Percentiles rank a stretch among this genome's conserved stretches.
phyloP scores from a whole-genome alignment of 2,113 vertebrate species.

The Myrmecophaga tridactyla region DNA sequence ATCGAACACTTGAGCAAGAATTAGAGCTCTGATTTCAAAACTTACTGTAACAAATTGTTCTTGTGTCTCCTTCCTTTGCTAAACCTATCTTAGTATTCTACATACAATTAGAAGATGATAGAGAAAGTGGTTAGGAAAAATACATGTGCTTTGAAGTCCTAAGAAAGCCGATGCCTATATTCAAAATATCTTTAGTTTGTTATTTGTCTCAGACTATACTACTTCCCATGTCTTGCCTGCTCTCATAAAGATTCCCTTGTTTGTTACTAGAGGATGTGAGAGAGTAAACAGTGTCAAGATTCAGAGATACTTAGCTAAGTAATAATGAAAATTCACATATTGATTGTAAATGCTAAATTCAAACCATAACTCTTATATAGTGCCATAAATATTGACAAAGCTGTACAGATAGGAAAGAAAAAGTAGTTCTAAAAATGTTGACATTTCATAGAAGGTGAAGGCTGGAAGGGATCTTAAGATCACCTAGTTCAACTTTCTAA shows the following conservation, averaged over 20 bases:
- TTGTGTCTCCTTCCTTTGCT: background rate
- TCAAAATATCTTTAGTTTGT: background rate
- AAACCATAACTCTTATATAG: slow-evolving; percentile 15
- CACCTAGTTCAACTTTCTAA: background rate
- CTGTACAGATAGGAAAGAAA: slow-evolving; percentile 47
- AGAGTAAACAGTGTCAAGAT: slow-evolving; percentile 13
- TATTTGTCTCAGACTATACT: slow-evolving; percentile 1
- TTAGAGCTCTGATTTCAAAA: background rate
- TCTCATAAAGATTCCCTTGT: slow-evolving; percentile 41
- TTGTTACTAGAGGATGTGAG: slow-evolving; percentile 32
- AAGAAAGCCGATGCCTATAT: background rate
- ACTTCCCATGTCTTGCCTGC: background rate
- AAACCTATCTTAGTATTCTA: slow-evolving; percentile 41
- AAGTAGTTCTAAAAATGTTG: slow-evolving; percentile 52
- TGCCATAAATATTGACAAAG: slow-evolving; percentile 46
- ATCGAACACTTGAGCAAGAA: background rate
- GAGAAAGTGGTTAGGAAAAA: slow-evolving; percentile 11
- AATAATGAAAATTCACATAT: slow-evolving; percentile 52
- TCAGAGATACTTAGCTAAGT: slow-evolving; percentile 35
- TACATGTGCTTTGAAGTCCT: background rate
- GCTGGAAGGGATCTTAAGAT: background rate
- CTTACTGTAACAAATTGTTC: background rate
- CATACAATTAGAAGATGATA: slow-evolving; percentile 21
- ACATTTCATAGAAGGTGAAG: slow-evolving; percentile 36
- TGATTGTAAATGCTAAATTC: slow-evolving; percentile 42